A percentile compares a stretch with the other conserved stretches of the same genome.
Evolutionary conservation across 2,888 invertebrate genomes (phyloP).

Genomic region (Ophion ellenae): DNA sequence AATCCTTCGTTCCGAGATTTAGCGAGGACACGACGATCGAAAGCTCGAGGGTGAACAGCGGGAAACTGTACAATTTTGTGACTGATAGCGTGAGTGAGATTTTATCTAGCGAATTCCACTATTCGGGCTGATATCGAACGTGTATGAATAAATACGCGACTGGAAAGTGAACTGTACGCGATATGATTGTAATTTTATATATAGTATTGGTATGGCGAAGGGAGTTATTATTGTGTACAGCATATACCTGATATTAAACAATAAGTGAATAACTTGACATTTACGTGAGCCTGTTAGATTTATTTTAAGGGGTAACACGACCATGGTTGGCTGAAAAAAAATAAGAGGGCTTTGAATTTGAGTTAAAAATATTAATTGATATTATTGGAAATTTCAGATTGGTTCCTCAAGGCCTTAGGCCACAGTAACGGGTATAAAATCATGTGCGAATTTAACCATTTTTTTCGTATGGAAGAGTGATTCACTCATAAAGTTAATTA

Average conservation of each 20-base stretch:
- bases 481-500: no score
- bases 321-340: no score
- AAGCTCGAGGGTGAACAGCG: slow-evolving; percentile 40
- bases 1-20: slow-evolving; percentile 49
- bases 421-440: no score
- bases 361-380: no score
- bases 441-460: no score
- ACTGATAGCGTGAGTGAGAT: slow-evolving; percentile 64
- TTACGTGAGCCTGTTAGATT: neutral
- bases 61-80: slow-evolving; percentile 70
- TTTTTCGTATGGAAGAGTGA: no score
- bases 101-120: slow-evolving; percentile 62
- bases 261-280: slow-evolving; percentile 80
- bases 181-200: slow-evolving; percentile 83
- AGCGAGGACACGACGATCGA: slow-evolving; percentile 44
- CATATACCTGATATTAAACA: slow-evolving; percentile 83
- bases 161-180: slow-evolving; percentile 77
- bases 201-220: slow-evolving; percentile 82
- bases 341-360: no score
- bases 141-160: slow-evolving; percentile 61
- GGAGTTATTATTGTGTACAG: slow-evolving; percentile 81
- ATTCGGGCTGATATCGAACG: slow-evolving; percentile 65
- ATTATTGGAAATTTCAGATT: no score
- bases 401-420: no score
- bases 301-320: neutral